Conservation (phyloP, 2,113 vertebrate genomes). For the Hemichromis elongatus region DNA sequence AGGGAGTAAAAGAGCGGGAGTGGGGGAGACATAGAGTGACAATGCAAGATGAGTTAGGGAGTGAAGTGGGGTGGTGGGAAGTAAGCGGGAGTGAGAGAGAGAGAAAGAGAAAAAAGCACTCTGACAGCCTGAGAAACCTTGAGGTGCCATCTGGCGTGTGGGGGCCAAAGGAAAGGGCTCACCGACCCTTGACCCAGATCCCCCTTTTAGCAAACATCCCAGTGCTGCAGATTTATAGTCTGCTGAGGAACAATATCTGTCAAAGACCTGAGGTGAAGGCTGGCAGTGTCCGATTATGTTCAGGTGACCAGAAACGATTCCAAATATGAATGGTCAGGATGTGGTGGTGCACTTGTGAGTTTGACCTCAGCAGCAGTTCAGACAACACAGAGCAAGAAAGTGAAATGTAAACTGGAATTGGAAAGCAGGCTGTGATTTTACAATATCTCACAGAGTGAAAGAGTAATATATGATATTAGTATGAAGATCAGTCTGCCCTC, state of each 20-base stretch:
- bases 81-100: not conserved
- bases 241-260: constrained; percentile 73
- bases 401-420: not conserved
- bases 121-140: constrained; percentile 77
- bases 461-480: not conserved
- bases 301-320: constrained; percentile 46
- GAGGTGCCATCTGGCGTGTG: constrained; percentile 75
- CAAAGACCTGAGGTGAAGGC: constrained; percentile 37
- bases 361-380: constrained; percentile 32
- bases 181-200: constrained; percentile 76
- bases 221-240: constrained; percentile 69
- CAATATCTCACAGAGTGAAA: not conserved
- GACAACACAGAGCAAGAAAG: constrained; percentile 9
- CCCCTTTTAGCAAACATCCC: constrained; percentile 75
- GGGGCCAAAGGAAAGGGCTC: constrained; percentile 69
- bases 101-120: constrained; percentile 30
- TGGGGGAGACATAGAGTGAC: constrained; percentile 7
- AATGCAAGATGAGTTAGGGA: constrained; percentile 16
- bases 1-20: constrained; percentile 22
- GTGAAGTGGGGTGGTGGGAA: constrained; percentile 17
- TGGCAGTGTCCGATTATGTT: constrained; percentile 22
- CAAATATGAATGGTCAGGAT: constrained; percentile 27
- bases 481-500: not conserved
- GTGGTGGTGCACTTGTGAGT: constrained; percentile 36
- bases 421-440: not conserved